phyloP scores from a whole-genome alignment of 92 coral and sea anemone species.

The Zoanthus sociatus region DNA sequence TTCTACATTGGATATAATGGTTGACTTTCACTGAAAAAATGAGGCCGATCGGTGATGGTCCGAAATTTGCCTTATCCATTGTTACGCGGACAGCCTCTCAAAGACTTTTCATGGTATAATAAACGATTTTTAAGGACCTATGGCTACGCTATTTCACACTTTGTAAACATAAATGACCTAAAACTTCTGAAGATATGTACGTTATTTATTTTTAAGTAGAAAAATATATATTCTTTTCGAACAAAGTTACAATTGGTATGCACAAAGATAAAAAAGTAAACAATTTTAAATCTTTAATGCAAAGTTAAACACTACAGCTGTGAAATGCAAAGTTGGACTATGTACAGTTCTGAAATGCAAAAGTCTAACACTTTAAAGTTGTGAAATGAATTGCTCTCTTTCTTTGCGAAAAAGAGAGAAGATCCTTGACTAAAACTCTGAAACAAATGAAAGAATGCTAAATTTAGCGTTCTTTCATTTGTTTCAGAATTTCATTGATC shows the following conservation, averaged over 20 bases:
- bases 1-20: no score
- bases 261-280: constrained; percentile 13
- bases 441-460: constrained; percentile 12
- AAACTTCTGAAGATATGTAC: constrained; percentile 15
- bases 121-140: constrained; percentile 1
- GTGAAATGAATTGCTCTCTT: background rate
- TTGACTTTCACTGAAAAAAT: no score
- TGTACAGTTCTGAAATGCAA: constrained; percentile 13
- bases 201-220: constrained; percentile 11
- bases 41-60: no score
- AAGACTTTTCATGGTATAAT: background rate
- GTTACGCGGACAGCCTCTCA: no score
- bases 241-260: background rate
- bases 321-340: constrained; percentile 16
- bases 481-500: constrained; percentile 33
- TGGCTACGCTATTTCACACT: constrained; percentile 9
- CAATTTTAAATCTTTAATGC: constrained; percentile 3
- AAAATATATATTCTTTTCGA: constrained; percentile 2
- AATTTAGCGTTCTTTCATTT: background rate
- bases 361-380: constrained; percentile 1
- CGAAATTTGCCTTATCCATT: no score
- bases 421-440: constrained; percentile 24
- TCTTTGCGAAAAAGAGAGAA: constrained; percentile 38
- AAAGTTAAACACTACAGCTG: constrained; percentile 14
- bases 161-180: background rate